phyloP scores from a whole-genome alignment of 1,140 invertebrate genomes.

The Hycleus cichorii region DNA sequence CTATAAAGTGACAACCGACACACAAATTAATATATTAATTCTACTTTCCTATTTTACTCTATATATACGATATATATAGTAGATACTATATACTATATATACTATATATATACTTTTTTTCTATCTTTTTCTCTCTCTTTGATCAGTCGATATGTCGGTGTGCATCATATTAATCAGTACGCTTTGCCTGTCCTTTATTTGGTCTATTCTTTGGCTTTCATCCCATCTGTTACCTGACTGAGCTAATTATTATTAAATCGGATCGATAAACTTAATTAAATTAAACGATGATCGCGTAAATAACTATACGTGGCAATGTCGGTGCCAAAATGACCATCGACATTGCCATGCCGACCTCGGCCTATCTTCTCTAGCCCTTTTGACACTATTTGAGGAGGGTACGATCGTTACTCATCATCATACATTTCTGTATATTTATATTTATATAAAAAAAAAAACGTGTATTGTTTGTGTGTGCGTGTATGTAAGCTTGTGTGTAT shows the following conservation, averaged over 20 bases:
- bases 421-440: neutral
- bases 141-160: slow-evolving; percentile 11
- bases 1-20: no score
- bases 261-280: slow-evolving; percentile 22
- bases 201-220: slow-evolving; percentile 37
- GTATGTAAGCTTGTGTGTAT: slow-evolving; percentile 3
- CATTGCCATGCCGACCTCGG: slow-evolving; percentile 25
- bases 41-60: no score
- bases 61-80: no score
- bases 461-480: slow-evolving; percentile 28
- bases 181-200: slow-evolving; percentile 34
- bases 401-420: slow-evolving; percentile 29
- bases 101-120: neutral
- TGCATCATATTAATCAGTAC: slow-evolving; percentile 18
- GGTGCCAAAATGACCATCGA: slow-evolving; percentile 5
- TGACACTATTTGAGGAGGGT: slow-evolving; percentile 36
- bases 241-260: slow-evolving; percentile 19
- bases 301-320: slow-evolving; percentile 25
- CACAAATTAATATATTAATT: no score
- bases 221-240: slow-evolving; percentile 34
- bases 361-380: slow-evolving; percentile 22
- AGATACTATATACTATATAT: no score
- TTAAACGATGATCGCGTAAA: slow-evolving; percentile 26
- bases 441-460: slow-evolving; percentile 20
- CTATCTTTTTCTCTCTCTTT: slow-evolving; percentile 10